Base-by-base conservation (phyloP, 2,888 invertebrate species). In the Ptilodon capucinus region DNA sequence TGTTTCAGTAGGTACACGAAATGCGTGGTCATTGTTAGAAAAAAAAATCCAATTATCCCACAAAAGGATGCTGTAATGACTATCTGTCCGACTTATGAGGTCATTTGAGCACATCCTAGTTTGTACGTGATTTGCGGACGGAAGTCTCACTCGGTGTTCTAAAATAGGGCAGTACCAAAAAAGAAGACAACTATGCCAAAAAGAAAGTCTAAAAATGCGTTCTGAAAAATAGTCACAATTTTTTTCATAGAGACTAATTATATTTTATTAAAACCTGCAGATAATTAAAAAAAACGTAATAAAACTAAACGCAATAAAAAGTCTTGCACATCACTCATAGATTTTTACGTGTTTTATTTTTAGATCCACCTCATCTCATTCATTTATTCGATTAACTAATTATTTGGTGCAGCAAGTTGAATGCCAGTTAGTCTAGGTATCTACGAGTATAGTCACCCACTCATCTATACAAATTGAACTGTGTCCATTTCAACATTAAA, bases 41-140 rank as follows among this genome's bases (percentile, higher is more conserved):
- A 19, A 67, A 67, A 60, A 64, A 74, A 74, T 54, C 63, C 71
- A 76, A 74, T 75, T 71, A 74, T 65, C 55, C 44, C 48, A 68
- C 66, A 72, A 74, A 72, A 68, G 68, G 50, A 55, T 49, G 42
- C 56, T 43, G 59, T 73, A 70, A 76, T 68, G 70, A 68, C 60
- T 60, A 51, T 46, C 46, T 54, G 47, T 59, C 46, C 35, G 50
- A 64, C 54, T 54, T 44, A 54, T 59, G 56, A 51, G 62, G 47
- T 64, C 44, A 64, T 64, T 67, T 68, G 58, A 60, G 60, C 55
- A 65, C 64, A 68, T 70, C 64, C 58, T 60, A 62, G 61, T 64
- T 49, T 42, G 64, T 70, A 71, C 73, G 73, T 71, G 72, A 59
- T 64, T 55, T 57, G 40, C 40, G 42, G 32, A 40, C 30, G 18